Evolutionary conservation across 2,797 vertebrate genomes (phyloP), one percentile per base, ranked within the genome.

Genomic region (Halcyon leucocephala): DNA sequence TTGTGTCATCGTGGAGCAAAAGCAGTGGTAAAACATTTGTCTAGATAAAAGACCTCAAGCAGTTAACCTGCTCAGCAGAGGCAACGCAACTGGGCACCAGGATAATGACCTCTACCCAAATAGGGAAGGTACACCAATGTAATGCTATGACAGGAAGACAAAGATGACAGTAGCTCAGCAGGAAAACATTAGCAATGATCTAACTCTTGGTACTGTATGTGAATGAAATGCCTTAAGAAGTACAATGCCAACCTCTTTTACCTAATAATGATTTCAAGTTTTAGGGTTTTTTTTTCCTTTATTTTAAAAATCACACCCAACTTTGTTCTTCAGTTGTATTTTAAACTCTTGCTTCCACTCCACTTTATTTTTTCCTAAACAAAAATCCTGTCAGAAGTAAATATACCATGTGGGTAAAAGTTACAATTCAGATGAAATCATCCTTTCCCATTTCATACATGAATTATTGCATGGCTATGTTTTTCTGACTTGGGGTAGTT

Each of bases 31-130:
- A 97, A 98, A 98, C 97, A 98, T 98, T 98, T 98, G 97, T 98
- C 97, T 94, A 96, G 97, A 98, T 98, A 90, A 98, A 98, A 98
- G 97, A 95, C 96, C 92, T 98, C 98, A 98, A 98, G 98, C 97
- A 97, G 98, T 98, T 98, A 98, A 98, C 97, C 98, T 98, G 96
- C 97, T 95, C 97, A 98, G 98, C 94, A 94, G 97, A 98, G 95
- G 97, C 97, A 95, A 92, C 10, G 82, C 95, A 97, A 82, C 90
- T 10, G 90, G 97, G 97, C 97, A 97, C 94, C 73, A 76, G 97
- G 97, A 98, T 97, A 97, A 98, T 97, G 97, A 98, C 98, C 98
- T 97, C 97, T 97, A 97, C 95, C 97, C 97, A 98, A 98, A 98
- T 94, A 97, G 97, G 97, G 96, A 98, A 98, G 97, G 96, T 95